Evolutionary conservation across 2,797 vertebrate genomes (phyloP), one percentile per base, ranked within the genome.

Genomic region (Cyprinella venusta): DNA sequence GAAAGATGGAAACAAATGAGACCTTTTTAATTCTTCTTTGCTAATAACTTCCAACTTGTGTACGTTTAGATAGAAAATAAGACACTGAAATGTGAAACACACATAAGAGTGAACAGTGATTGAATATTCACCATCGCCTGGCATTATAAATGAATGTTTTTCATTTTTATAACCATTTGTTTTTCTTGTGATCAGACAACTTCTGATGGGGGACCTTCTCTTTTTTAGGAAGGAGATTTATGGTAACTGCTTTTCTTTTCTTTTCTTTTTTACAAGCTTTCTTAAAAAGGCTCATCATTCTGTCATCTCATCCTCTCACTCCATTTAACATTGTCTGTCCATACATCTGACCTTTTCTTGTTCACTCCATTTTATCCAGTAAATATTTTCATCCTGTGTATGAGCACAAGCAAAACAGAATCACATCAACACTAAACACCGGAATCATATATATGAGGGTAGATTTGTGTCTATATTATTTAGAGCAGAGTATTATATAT

Each of bases 81-180:
- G 89, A 89, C 91, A 93, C 92, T 91, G 89, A 90, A 91, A 91
- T 84, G 33, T 85, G 86, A 83, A 72, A 65, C 79, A 76, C 33
- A 83, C 21, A 5, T 48, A 74, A 80, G 89, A 90, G 87, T 91
- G 86, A 89, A 91, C 86, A 91, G 88, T 88, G 90, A 92, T 83
- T 90, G 89, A 90, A 69, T 87, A 80, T 83, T 89, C 84, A 82
- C 90, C 92, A 93, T 93, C 91, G 92, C 93, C 92, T 95, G 94
- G 90, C 90, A 89, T 90, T 90, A 86, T 86, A 84, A 89, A 91
- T 91, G 92, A 94, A 94, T 95, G 92, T 95, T 93, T 92, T 88
- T 89, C 89, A 61, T 83, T 78, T 87, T 86, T 87, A 86, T 81
- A 89, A 71, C 71, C 81, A 81, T 88, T 86, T 84, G 89, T 76